Evolutionary conservation across 2,888 invertebrate genomes (phyloP), one percentile per base, ranked within the genome.

Genomic region (Lottia scabra): DNA sequence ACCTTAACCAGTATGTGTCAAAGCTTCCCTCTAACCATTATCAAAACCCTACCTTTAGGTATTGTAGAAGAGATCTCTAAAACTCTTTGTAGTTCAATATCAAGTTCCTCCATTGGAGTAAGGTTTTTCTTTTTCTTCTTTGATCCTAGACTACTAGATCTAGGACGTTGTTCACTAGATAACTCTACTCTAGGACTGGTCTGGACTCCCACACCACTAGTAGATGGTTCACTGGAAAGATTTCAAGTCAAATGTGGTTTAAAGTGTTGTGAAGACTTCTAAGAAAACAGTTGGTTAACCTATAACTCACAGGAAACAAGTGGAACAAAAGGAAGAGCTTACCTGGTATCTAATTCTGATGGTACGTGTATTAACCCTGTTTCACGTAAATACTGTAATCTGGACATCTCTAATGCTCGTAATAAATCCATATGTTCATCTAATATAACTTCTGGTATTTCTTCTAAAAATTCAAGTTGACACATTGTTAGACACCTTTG

Each of bases 321-420:
- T 38, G 10, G 38, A 6, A 38, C 38, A 38, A 38, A 30, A 30
- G 65, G 65, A 15, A 16, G 19, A 48, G 70, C 71, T 19, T 65
- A 66, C 43, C 27, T 23, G 23, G 19, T 13, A 56, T 67, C 74
- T n/a, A 67, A 63, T n/a, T 73, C 74, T 5, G n/a, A 44, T 27
- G 78, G 74, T n/a, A 75, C 77, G 68, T 78, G 74, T 87, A 90
- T 48, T 85, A 90, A 86, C 6, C 88, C 89, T 75, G 88, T 85
- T 82, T 93, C 93, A 85, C 92, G 92, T 65, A 93, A 91, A 91
- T 92, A 92, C 89, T 93, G 93, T 63, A 93, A 89, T 19, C 93
- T 90, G 0, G 93, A 93, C 93, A 93, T 93, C 87, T 93, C 93
- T 73, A 93, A 85, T 0, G 93, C 93, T 75, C 93, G 92, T 75